These are phyloP conservation scores for Myocastor coypus DNA, from an alignment of 2,113 vertebrate genomes.

Conservation along the genomic window DNA sequence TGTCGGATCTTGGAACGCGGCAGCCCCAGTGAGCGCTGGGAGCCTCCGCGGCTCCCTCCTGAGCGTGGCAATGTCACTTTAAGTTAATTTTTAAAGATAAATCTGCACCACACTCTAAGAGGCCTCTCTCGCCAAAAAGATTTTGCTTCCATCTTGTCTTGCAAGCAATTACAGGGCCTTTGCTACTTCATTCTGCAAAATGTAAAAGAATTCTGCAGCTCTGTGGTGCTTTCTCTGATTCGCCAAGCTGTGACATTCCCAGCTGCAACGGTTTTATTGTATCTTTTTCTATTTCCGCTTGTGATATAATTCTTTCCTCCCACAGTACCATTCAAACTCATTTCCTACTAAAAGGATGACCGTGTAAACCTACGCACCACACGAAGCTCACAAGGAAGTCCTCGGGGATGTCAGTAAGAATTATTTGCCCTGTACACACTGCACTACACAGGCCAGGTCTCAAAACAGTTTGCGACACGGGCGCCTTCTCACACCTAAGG, in stretches of 20 bases:
- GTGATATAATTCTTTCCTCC: slow-evolving; percentile 57
- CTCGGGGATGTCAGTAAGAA: slow-evolving; percentile 70
- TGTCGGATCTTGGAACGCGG: background rate
- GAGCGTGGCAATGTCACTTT: background rate
- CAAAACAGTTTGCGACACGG: slow-evolving; percentile 66
- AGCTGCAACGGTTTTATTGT: slow-evolving; percentile 21
- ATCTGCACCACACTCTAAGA: background rate
- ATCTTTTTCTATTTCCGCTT: slow-evolving; percentile 60
- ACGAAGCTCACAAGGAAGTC: slow-evolving; percentile 56
- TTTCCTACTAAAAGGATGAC: slow-evolving; percentile 71
- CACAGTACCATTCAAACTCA: slow-evolving; percentile 71
- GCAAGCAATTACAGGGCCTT: background rate
- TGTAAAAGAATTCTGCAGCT: background rate
- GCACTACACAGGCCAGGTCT: slow-evolving; percentile 59
- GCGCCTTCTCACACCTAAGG: slow-evolving; percentile 42
- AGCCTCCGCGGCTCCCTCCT: background rate
- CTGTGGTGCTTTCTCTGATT: slow-evolving; percentile 48
- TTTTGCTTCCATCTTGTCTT: slow-evolving; percentile 21
- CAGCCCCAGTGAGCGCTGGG: background rate
- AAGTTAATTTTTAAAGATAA: slow-evolving; percentile 57
- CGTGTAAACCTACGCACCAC: slow-evolving; percentile 57
- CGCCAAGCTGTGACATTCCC: slow-evolving; percentile 2
- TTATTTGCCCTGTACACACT: slow-evolving; percentile 55
- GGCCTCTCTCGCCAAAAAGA: background rate
- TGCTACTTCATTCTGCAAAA: slow-evolving; percentile 6